A percentile compares a stretch with the other conserved stretches of the same genome.
phyloP scores from a whole-genome alignment of 2,888 invertebrate species.

The Tiphia femorata region DNA sequence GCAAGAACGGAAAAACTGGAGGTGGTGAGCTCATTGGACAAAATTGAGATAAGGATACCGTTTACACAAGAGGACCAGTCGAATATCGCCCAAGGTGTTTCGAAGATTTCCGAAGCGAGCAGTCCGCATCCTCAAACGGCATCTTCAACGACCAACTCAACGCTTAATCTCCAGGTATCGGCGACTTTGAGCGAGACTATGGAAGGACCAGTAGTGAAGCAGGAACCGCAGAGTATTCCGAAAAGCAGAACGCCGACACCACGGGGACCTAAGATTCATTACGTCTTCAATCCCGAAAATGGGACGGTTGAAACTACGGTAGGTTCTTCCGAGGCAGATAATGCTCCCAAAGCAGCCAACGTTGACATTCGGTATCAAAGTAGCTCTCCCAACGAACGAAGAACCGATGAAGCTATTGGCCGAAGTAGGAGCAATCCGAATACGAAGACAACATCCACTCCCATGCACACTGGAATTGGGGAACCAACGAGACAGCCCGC shows the following conservation, averaged over 20 bases:
- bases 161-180: constrained; percentile 38
- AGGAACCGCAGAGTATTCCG: neutral
- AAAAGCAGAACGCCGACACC: neutral
- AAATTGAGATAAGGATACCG: constrained; percentile 47
- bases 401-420: too few species aligned
- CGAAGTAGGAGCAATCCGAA: too few species aligned
- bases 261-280: neutral
- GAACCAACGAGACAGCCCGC: neutral
- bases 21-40: constrained; percentile 41
- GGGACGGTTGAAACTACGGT: neutral
- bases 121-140: too few species aligned
- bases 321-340: too few species aligned
- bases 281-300: neutral
- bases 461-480: neutral
- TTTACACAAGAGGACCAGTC: constrained; percentile 1
- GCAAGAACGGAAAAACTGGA: constrained; percentile 36
- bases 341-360: neutral
- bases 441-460: neutral
- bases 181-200: constrained; percentile 33
- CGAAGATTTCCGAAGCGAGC: neutral
- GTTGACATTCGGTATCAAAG: too few species aligned
- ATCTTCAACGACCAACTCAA: too few species aligned
- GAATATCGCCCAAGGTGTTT: neutral
- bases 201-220: neutral
- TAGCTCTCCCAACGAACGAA: too few species aligned